Conservation (phyloP, 1,140 invertebrate genomes). For the Radopholus similis region DNA sequence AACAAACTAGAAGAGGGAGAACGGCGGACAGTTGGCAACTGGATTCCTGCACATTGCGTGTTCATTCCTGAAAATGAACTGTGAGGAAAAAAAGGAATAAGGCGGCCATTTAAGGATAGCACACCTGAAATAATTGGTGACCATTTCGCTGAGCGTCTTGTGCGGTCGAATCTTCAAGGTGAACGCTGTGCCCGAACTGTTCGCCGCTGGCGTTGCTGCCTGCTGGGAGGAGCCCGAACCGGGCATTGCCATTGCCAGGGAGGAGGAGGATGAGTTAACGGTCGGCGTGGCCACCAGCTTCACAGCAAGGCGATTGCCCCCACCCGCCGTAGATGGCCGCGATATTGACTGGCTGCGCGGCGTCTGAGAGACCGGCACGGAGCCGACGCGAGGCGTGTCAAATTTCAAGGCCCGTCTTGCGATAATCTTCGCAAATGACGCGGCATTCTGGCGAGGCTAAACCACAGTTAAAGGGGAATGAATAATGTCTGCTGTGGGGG, state of each 20-base stretch:
- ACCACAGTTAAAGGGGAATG: too few species aligned
- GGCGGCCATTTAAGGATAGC: constrained; percentile 9
- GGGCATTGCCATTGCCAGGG: not conserved
- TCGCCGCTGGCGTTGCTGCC: not conserved
- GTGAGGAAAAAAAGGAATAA: not conserved
- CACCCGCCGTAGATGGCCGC: not conserved
- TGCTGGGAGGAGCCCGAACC: not conserved
- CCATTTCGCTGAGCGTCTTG: constrained; percentile 47
- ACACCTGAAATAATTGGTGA: constrained; percentile 55
- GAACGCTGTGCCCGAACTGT: constrained; percentile 2
- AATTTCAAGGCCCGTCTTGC: constrained; percentile 10
- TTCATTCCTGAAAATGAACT: constrained; percentile 70
- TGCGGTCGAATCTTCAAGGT: constrained; percentile 31
- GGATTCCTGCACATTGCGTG: constrained; percentile 65
- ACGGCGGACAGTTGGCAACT: constrained; percentile 66
- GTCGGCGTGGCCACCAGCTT: too few species aligned
- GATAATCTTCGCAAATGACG: constrained; percentile 9
- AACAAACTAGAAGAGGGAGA: constrained; percentile 62
- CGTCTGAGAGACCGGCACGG: not conserved
- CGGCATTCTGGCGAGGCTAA: constrained; percentile 26
- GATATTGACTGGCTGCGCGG: not conserved
- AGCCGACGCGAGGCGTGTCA: not conserved
- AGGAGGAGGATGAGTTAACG: constrained; percentile 1
- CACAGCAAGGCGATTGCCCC: not conserved
- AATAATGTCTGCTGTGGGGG: not conserved